A percentile compares a stretch with the other conserved stretches of the same genome.
Evolutionary conservation across 1,140 invertebrate genomes (phyloP).

Genomic region (Bombus balteatus): DNA sequence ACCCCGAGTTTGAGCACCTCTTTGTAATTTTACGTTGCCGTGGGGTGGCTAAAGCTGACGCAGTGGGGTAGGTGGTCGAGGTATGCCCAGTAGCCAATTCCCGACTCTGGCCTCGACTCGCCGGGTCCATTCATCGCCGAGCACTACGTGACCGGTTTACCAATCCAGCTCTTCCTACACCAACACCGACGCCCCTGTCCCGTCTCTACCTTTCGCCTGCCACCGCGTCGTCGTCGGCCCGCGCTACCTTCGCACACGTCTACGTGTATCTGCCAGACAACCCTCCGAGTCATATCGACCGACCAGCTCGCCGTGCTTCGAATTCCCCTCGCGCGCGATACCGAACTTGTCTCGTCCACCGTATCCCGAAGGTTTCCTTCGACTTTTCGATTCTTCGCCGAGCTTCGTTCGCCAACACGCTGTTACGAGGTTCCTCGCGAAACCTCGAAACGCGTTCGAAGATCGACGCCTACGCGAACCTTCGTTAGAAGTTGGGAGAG

Average conservation of each 20-base stretch:
- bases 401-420: no score
- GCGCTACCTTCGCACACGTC: constrained; percentile 50
- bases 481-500: no score
- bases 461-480: background rate
- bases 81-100: constrained; percentile 83
- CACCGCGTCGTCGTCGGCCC: constrained; percentile 6
- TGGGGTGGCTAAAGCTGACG: constrained; percentile 78
- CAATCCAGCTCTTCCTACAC: constrained; percentile 77
- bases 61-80: constrained; percentile 80
- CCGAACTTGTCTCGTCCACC: constrained; percentile 53
- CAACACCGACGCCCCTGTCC: constrained; percentile 46
- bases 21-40: constrained; percentile 76
- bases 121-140: constrained; percentile 82
- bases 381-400: background rate
- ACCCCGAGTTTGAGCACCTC: constrained; percentile 77
- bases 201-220: constrained; percentile 46
- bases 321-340: constrained; percentile 63
- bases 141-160: constrained; percentile 83
- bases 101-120: constrained; percentile 80
- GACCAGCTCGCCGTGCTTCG: constrained; percentile 46
- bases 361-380: constrained; percentile 52
- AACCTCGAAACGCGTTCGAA: background rate
- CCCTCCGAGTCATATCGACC: constrained; percentile 77
- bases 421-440: no score
- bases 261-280: constrained; percentile 71